Conservation (phyloP, 2,888 invertebrate genomes). For the Chydorus sphaericus region DNA sequence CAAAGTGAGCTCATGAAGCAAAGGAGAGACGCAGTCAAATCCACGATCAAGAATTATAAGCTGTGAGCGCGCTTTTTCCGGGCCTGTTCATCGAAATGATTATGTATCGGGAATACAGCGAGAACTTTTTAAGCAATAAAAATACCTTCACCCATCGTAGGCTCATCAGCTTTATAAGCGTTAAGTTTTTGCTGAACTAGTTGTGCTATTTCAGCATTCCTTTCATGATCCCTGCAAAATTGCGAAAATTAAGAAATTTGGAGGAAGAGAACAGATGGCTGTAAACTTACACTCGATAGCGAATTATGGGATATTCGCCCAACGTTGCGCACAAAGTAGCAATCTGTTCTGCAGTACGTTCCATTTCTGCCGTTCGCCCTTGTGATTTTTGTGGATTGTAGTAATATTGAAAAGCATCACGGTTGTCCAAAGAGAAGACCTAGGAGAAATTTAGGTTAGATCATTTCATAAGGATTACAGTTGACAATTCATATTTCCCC, state of each 20-base stretch:
- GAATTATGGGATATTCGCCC: slow-evolving; percentile 90
- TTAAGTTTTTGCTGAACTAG: slow-evolving; percentile 96
- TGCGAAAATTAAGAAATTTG: background rate
- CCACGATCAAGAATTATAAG: slow-evolving; percentile 91
- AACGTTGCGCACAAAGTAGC: slow-evolving; percentile 97
- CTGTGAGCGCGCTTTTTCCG: slow-evolving; percentile 91
- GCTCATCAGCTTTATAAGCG: slow-evolving; percentile 99
- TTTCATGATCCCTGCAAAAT: slow-evolving; percentile 78
- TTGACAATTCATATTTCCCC: no score
- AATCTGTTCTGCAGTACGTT: slow-evolving; percentile 98
- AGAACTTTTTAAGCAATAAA: no score
- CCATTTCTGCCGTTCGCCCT: slow-evolving; percentile 47
- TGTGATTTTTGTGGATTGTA: slow-evolving; percentile 63
- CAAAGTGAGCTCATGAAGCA: slow-evolving; percentile 91
- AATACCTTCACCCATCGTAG: slow-evolving; percentile 95
- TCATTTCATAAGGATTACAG: no score
- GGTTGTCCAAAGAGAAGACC: slow-evolving; percentile 92
- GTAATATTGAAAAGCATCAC: slow-evolving; percentile 90
- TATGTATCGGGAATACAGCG: slow-evolving; percentile 8
- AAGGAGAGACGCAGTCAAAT: slow-evolving; percentile 94
- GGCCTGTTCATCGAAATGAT: slow-evolving; percentile 32
- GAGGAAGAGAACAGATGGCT: no score
- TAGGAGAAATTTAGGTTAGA: no score
- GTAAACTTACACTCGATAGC: slow-evolving; percentile 69
- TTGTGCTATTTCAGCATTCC: slow-evolving; percentile 93